Conservation (phyloP, 1,140 invertebrate genomes). For the Drosophila gunungcola region DNA sequence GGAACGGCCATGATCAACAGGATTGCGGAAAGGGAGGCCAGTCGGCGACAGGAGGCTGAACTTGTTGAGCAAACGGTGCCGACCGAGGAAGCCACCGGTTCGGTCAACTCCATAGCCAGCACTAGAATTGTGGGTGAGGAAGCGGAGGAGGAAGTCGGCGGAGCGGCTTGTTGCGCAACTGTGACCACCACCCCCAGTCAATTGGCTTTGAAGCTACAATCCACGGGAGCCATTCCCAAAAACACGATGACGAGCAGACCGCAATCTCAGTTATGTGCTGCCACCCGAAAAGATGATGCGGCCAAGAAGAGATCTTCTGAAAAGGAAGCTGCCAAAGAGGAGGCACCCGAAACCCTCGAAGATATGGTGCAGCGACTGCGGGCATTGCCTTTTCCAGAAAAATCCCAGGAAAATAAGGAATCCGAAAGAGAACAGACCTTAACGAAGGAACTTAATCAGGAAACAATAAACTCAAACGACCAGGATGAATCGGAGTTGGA, state of each 20-base stretch:
- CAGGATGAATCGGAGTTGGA: background rate
- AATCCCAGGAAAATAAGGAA: background rate
- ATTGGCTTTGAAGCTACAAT: constrained; percentile 58
- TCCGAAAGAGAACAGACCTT: background rate
- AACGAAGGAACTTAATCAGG: background rate
- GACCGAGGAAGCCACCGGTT: constrained; percentile 41
- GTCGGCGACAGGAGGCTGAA: constrained; percentile 62
- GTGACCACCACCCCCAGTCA: constrained; percentile 71
- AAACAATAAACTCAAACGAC: too few relatives aligned
- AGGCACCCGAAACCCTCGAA: constrained; percentile 61
- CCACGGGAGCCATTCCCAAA: constrained; percentile 70
- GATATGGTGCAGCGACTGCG: constrained; percentile 73
- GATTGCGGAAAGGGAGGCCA: constrained; percentile 71
- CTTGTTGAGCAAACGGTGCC: constrained; percentile 51
- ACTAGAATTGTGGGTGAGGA: constrained; percentile 52
- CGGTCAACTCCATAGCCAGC: constrained; percentile 53
- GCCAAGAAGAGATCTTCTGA: constrained; percentile 44
- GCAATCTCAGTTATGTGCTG: constrained; percentile 59
- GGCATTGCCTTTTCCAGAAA: constrained; percentile 57
- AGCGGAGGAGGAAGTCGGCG: constrained; percentile 30
- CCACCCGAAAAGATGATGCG: constrained; percentile 55
- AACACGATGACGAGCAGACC: constrained; percentile 35
- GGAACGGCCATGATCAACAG: constrained; percentile 84
- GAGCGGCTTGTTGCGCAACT: constrained; percentile 56
- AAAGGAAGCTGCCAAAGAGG: constrained; percentile 12